phyloP scores from a whole-genome alignment of 2,113 vertebrate species.

The Aythya baeri region DNA sequence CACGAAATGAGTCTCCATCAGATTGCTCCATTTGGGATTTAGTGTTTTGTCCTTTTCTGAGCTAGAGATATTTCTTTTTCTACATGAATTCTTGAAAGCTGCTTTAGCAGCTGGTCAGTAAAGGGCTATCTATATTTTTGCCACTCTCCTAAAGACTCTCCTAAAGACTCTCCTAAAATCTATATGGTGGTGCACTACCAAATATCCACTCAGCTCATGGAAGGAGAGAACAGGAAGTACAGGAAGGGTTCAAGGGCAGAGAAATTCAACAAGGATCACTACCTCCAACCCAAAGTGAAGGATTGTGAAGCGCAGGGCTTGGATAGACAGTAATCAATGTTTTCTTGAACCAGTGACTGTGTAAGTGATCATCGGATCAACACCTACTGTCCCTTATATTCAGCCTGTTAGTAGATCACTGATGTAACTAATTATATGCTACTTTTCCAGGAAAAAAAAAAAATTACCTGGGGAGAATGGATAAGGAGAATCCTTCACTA shows the following conservation, averaged over 20 bases:
- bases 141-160: background rate
- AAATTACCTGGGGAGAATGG: background rate
- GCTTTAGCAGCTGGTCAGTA: background rate
- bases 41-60: background rate
- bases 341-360: background rate
- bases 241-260: background rate
- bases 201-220: rapidly evolving
- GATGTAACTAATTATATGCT: background rate
- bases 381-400: background rate
- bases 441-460: background rate
- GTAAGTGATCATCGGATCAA: background rate
- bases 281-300: background rate
- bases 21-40: background rate
- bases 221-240: background rate
- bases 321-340: background rate
- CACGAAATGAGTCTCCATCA: background rate
- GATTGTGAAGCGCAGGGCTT: background rate
- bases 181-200: background rate
- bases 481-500: background rate
- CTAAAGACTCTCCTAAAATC: background rate
- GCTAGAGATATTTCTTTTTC: background rate
- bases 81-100: background rate
- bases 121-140: background rate
- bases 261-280: background rate
- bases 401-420: background rate